These are phyloP conservation scores for Pyrochroa serraticornis DNA, from an alignment of 2,888 invertebrate species.

Conservation along the genomic window DNA sequence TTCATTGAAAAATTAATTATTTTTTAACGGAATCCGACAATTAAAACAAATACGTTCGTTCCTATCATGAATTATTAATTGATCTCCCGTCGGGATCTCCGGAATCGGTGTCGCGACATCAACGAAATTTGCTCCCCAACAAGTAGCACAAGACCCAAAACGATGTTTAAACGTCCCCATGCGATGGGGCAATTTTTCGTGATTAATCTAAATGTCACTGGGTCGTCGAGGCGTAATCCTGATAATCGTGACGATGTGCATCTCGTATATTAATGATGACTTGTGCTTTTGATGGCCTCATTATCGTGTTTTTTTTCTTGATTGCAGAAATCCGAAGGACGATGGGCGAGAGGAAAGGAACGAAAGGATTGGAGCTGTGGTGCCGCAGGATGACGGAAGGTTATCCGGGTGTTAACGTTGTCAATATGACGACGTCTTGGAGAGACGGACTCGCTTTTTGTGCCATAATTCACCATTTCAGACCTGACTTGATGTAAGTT, in stretches of 20 bases:
- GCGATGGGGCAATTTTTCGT: not conserved
- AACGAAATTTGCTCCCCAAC: too few species aligned
- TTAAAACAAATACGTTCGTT: too few species aligned
- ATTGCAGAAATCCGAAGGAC: conserved; percentile 11
- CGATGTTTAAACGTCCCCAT: too few species aligned
- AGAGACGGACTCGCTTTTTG: conserved; percentile 94
- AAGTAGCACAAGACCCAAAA: too few species aligned
- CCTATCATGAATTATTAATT: too few species aligned
- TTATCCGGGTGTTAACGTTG: conserved; percentile 87
- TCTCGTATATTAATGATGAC: conserved; percentile 1
- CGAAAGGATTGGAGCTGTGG: conserved; percentile 92
- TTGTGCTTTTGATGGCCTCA: conserved; percentile 16
- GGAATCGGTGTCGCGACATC: too few species aligned
- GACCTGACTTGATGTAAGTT: conserved; percentile 94
- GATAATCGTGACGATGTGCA: conserved; percentile 21
- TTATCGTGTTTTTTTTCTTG: conserved; percentile 25
- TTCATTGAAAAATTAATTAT: too few species aligned
- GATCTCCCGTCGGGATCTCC: too few species aligned
- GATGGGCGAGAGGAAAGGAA: conserved; percentile 85
- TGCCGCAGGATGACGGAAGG: conserved; percentile 88
- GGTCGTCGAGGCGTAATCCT: conserved; percentile 9
- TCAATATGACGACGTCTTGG: conserved; percentile 96
- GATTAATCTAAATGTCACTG: conserved; percentile 27
- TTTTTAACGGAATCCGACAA: too few species aligned
- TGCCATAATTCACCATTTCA: conserved; percentile 93